Conservation (phyloP, 2,797 vertebrate genomes). For the Erithacus rubecula region DNA sequence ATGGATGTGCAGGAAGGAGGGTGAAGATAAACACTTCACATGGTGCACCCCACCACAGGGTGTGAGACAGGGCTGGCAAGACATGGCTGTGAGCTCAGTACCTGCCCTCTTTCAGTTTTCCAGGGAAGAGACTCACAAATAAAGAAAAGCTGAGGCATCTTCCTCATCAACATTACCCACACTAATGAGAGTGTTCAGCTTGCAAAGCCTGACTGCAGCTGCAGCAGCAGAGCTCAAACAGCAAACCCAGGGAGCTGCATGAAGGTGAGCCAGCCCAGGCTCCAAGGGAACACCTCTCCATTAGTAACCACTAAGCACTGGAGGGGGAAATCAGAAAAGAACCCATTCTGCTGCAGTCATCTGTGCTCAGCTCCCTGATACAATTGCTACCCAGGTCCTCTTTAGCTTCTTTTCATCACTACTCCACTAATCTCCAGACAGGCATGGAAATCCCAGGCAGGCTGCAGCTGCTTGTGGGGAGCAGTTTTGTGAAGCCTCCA, state of each 20-base stretch:
- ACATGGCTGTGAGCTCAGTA: background rate
- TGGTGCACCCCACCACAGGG: background rate
- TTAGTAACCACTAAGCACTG: conserved; percentile 16
- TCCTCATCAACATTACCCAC: background rate
- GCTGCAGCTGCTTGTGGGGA: background rate
- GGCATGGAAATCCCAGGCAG: background rate
- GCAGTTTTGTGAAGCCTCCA: background rate
- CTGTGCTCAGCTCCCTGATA: background rate
- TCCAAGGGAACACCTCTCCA: background rate
- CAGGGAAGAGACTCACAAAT: background rate
- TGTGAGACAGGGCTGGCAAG: background rate
- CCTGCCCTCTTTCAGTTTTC: background rate
- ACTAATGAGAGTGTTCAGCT: background rate
- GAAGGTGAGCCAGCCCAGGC: background rate
- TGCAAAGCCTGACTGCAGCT: background rate
- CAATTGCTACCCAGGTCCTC: background rate
- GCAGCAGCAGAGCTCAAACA: background rate
- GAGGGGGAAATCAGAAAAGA: conserved; percentile 37
- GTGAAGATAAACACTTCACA: background rate
- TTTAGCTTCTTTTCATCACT: background rate
- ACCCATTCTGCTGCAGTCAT: background rate
- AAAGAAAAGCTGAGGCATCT: background rate
- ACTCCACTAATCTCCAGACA: background rate
- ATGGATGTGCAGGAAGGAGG: background rate
- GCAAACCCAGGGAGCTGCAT: background rate